A percentile compares a stretch with the other conserved stretches of the same genome.
Evolutionary conservation across 2,113 vertebrate species (phyloP).

Genomic region (Osmerus eperlanus): DNA sequence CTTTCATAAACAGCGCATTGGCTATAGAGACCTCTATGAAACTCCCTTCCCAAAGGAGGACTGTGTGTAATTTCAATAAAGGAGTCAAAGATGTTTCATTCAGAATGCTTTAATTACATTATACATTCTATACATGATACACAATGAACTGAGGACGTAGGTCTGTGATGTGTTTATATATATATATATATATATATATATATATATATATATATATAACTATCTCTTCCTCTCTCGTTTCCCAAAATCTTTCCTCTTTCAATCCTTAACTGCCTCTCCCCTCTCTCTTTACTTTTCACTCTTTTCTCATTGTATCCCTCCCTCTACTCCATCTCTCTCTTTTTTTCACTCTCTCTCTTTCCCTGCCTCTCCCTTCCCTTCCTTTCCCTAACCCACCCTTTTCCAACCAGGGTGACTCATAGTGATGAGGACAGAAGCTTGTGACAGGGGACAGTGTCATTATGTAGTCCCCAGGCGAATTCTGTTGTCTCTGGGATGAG

Average conservation of each 20-base stretch:
- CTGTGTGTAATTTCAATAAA: too few relatives aligned
- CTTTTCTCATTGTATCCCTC: not conserved
- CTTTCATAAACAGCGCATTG: too few relatives aligned
- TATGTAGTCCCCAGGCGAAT: slow-evolving; percentile 1
- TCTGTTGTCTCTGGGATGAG: not conserved
- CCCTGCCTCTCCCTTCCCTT: not conserved
- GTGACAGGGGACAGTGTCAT: slow-evolving; percentile 20
- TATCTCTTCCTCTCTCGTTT: not conserved
- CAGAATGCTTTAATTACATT: too few relatives aligned
- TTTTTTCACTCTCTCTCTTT: not conserved
- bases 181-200: not conserved
- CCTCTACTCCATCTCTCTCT: not conserved
- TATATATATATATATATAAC: not conserved
- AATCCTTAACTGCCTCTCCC: too few relatives aligned
- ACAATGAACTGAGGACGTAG: too few relatives aligned
- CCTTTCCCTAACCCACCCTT: not conserved
- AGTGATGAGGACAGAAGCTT: not conserved
- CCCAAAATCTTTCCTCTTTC: not conserved
- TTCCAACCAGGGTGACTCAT: not conserved
- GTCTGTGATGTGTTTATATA: too few relatives aligned
- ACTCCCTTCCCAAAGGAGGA: too few relatives aligned
- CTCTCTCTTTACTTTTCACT: too few relatives aligned
- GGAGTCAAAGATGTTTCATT: too few relatives aligned
- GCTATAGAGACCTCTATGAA: too few relatives aligned
- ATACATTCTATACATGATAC: too few relatives aligned